A percentile compares a stretch with the other conserved stretches of the same genome.
Conservation (phyloP, 2,113 vertebrate species). For the Tretioscincus oriximinensis region DNA sequence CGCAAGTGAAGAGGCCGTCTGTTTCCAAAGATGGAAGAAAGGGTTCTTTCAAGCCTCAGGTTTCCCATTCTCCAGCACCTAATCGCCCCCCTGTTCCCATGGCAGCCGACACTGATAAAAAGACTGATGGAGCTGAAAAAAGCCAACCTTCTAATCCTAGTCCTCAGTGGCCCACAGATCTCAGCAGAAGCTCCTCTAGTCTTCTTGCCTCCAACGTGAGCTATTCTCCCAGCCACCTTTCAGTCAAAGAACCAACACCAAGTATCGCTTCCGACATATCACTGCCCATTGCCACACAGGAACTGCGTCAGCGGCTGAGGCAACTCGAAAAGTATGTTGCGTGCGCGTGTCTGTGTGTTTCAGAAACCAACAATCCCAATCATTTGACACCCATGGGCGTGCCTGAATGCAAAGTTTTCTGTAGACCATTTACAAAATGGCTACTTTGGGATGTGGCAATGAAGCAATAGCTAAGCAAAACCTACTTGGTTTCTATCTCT, state of each 20-base stretch:
- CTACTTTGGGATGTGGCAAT: no score
- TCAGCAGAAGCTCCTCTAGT: slow-evolving; percentile 79
- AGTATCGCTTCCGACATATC: slow-evolving; percentile 97
- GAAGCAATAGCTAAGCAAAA: no score
- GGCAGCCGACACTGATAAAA: slow-evolving; percentile 58
- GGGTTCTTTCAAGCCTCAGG: slow-evolving; percentile 65
- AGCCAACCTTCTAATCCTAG: slow-evolving; percentile 57
- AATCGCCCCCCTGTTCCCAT: slow-evolving; percentile 67
- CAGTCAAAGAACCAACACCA: slow-evolving; percentile 89
- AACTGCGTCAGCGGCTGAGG: slow-evolving; percentile 87
- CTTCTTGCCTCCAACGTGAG: slow-evolving; percentile 73
- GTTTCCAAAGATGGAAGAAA: slow-evolving; percentile 74
- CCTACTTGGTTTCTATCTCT: no score
- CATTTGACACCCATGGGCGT: no score
- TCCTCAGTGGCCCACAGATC: slow-evolving; percentile 67
- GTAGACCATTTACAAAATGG: no score
- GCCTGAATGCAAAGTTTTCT: no score
- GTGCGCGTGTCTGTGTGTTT: not conserved
- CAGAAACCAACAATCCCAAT: not conserved
- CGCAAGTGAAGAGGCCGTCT: slow-evolving; percentile 78
- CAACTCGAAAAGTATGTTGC: slow-evolving; percentile 88
- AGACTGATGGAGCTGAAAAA: slow-evolving; percentile 59
- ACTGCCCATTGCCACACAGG: slow-evolving; percentile 87
- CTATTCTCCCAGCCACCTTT: slow-evolving; percentile 80
- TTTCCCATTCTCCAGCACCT: slow-evolving; percentile 46